These are phyloP conservation scores for Brienomyrus brachyistius DNA, from an alignment of 2,113 vertebrate genomes.

Conservation along the genomic window DNA sequence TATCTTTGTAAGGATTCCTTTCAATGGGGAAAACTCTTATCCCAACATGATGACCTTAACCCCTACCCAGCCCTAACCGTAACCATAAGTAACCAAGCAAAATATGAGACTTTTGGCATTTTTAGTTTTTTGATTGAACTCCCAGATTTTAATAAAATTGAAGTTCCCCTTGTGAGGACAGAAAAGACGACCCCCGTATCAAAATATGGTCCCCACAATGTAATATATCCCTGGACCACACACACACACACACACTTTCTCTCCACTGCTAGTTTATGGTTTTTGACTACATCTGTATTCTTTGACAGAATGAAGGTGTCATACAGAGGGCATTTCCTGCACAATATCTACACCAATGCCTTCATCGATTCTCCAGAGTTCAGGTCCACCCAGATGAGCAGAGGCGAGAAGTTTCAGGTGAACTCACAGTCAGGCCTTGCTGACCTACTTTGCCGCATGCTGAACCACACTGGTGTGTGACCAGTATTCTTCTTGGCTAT, in stretches of 20 bases:
- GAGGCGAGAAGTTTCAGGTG: slow-evolving; percentile 97
- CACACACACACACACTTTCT: too few relatives aligned
- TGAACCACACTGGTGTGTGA: neutral
- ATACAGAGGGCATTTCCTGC: slow-evolving; percentile 93
- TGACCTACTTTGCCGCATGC: neutral
- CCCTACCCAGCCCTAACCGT: too few relatives aligned
- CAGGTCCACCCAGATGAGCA: slow-evolving; percentile 89
- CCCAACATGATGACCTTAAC: too few relatives aligned
- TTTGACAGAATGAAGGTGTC: slow-evolving; percentile 91
- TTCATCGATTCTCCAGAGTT: slow-evolving; percentile 99
- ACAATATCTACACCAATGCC: slow-evolving; percentile 95
- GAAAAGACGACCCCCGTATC: too few relatives aligned
- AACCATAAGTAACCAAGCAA: too few relatives aligned
- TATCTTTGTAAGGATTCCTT: too few relatives aligned
- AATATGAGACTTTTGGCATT: too few relatives aligned
- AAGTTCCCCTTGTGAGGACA: too few relatives aligned
- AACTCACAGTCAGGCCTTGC: neutral
- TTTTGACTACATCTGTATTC: slow-evolving; percentile 12
- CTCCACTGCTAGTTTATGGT: too few relatives aligned
- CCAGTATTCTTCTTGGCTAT: neutral
- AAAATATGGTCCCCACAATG: neutral
- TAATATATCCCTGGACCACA: neutral
- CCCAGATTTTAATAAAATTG: too few relatives aligned
- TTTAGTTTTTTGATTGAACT: too few relatives aligned
- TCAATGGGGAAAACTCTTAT: too few relatives aligned